Evolutionary conservation across 1,140 invertebrate genomes (phyloP).

Genomic region (Bombus confusus): DNA sequence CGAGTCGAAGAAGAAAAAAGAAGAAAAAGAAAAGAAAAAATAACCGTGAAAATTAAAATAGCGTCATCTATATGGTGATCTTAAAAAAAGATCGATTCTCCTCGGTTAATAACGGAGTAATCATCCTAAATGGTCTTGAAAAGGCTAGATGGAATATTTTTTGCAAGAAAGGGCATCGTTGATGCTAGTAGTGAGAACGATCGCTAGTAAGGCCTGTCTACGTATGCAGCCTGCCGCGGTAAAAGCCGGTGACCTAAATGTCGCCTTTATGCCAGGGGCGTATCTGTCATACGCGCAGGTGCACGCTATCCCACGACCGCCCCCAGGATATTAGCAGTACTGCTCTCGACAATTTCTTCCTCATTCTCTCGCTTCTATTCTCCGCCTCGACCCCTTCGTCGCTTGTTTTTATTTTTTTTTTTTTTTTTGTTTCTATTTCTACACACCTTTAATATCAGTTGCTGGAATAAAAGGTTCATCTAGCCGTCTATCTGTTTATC

Average conservation of each 20-base stretch:
- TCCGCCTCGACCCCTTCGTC: neutral
- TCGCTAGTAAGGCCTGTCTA: slow-evolving; percentile 38
- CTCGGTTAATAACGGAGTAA: neutral
- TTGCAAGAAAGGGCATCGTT: neutral
- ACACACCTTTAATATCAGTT: neutral
- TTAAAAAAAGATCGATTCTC: neutral
- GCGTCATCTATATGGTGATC: too few relatives aligned
- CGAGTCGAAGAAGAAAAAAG: too few relatives aligned
- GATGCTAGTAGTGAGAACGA: slow-evolving; percentile 30
- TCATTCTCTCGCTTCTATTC: slow-evolving; percentile 39
- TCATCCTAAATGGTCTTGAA: neutral
- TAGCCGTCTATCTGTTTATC: slow-evolving; percentile 24
- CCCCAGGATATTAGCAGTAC: slow-evolving; percentile 65
- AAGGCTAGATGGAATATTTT: neutral
- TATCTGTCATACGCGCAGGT: slow-evolving; percentile 70
- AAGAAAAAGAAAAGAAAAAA: fast-evolving
- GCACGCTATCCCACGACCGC: slow-evolving; percentile 60
- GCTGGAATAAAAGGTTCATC: slow-evolving; percentile 28
- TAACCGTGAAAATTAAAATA: neutral
- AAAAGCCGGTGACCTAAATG: slow-evolving; percentile 70
- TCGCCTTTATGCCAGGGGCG: slow-evolving; percentile 70
- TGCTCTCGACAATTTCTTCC: slow-evolving; percentile 56
- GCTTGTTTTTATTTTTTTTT: neutral
- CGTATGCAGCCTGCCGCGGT: slow-evolving; percentile 55
- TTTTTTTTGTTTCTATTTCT: neutral